A percentile compares a stretch with the other conserved stretches of the same genome.
These are phyloP conservation scores for Asarcornis scutulata DNA, from an alignment of 2,113 vertebrate genomes.

Conservation along the genomic window DNA sequence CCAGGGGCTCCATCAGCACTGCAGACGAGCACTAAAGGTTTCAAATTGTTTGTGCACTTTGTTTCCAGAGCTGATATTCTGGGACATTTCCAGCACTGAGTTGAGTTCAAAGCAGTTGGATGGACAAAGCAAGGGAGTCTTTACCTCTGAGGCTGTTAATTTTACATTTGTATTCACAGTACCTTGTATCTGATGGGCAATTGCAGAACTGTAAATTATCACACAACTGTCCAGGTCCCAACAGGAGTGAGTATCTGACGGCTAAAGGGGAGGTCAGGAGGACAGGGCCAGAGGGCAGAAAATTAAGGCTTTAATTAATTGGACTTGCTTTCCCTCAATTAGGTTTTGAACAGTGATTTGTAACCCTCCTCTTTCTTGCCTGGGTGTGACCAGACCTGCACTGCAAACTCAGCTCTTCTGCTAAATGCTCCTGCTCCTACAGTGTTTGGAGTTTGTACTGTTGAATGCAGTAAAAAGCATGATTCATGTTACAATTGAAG, in stretches of 20 bases:
- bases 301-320: neutral
- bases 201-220: neutral
- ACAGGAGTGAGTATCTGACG: neutral
- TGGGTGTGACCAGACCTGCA: neutral
- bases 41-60: neutral
- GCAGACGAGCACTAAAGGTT: neutral
- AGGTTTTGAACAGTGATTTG: neutral
- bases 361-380: neutral
- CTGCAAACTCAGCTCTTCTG: neutral
- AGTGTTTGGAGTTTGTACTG: constrained; percentile 38
- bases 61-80: neutral
- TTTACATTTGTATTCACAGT: neutral
- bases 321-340: neutral
- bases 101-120: neutral
- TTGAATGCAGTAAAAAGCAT: constrained; percentile 11
- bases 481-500: constrained; percentile 8
- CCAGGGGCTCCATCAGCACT: neutral
- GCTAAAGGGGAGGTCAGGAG: neutral
- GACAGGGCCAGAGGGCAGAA: neutral
- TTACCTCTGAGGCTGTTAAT: neutral
- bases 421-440: neutral
- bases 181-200: neutral
- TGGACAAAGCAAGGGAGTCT: neutral
- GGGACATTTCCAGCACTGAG: neutral
- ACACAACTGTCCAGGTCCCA: neutral